These are phyloP conservation scores for Odocoileus hemionus DNA, from an alignment of 2,113 vertebrate genomes.

Conservation along the genomic window DNA sequence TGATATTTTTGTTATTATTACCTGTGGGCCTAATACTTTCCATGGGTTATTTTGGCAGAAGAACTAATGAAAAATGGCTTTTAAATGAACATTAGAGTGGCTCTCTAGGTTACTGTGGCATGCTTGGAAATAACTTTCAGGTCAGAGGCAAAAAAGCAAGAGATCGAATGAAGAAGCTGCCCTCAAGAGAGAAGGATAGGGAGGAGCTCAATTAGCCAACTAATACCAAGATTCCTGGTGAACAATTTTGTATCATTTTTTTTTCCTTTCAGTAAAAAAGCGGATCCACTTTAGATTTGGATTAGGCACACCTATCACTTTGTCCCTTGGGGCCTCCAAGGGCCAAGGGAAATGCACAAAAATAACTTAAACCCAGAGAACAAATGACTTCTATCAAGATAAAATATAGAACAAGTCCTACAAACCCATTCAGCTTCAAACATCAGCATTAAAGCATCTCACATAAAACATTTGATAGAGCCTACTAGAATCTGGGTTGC, in stretches of 20 bases:
- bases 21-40: neutral
- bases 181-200: neutral
- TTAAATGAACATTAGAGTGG: neutral
- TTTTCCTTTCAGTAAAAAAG: neutral
- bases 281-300: neutral
- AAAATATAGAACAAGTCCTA: neutral
- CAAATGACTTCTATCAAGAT: neutral
- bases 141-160: neutral
- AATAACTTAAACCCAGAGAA: neutral
- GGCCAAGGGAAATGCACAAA: neutral
- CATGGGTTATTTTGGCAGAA: neutral
- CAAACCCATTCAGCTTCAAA: neutral
- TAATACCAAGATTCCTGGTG: neutral
- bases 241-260: neutral
- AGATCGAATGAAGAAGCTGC: neutral
- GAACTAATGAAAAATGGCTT: neutral
- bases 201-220: neutral
- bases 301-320: neutral
- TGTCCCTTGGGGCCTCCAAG: neutral
- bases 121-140: neutral
- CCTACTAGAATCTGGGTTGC: neutral
- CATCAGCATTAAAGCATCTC: neutral
- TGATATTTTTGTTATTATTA: slow-evolving; percentile 7
- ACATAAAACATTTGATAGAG: neutral
- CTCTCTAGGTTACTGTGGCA: neutral